Conservation (phyloP, 2,113 vertebrate species). For the Oophaga pumilio region DNA sequence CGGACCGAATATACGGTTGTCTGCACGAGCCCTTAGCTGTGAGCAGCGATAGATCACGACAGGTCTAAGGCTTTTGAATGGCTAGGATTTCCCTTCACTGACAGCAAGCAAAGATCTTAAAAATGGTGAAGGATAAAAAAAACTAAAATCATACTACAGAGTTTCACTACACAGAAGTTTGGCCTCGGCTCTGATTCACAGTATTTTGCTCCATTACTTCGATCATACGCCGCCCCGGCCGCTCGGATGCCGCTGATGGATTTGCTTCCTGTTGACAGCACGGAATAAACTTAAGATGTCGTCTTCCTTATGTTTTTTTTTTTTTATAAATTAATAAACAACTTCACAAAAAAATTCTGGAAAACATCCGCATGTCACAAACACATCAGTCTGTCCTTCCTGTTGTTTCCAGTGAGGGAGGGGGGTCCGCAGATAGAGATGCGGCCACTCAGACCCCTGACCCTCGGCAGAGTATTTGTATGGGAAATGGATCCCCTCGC, state of each 20-base stretch:
- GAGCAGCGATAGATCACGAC: too few species aligned
- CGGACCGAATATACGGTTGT: too few species aligned
- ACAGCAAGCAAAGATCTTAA: too few species aligned
- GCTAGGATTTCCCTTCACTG: too few species aligned
- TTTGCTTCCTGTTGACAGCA: not conserved
- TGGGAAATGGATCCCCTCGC: not conserved
- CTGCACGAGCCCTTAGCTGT: too few species aligned
- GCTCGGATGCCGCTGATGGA: not conserved
- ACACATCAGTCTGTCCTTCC: conserved; percentile 71
- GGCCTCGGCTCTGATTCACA: too few species aligned
- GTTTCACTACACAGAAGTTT: too few species aligned
- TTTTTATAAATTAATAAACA: not conserved
- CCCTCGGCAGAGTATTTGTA: not conserved
- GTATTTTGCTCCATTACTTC: too few species aligned
- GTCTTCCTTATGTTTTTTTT: not conserved
- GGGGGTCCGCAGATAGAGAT: not conserved
- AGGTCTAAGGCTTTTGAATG: too few species aligned
- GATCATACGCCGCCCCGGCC: not conserved
- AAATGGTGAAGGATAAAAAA: too few species aligned
- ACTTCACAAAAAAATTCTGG: conserved; percentile 46
- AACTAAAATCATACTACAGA: too few species aligned
- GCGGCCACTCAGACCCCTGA: not conserved
- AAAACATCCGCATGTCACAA: conserved; percentile 70
- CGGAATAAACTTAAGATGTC: not conserved
- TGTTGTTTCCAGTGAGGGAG: conserved; percentile 60